phyloP scores from a whole-genome alignment of 1,140 invertebrate genomes.

The Centruroides sculpturatus region DNA sequence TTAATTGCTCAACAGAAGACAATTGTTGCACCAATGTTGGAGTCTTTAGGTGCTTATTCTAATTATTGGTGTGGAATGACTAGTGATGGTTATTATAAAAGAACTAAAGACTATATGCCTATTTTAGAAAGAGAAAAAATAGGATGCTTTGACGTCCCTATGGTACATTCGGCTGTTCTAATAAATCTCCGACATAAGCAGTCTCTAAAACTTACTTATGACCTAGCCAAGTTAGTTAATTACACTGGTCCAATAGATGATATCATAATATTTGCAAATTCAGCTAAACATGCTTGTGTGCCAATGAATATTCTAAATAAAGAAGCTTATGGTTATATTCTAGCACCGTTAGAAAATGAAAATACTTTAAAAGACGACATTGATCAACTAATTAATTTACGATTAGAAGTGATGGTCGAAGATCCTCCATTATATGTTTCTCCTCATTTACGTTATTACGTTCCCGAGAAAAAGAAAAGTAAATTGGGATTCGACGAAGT shows the following conservation, averaged over 20 bases:
- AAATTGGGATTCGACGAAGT: slow-evolving; percentile 48
- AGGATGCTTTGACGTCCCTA: slow-evolving; percentile 72
- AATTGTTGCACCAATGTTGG: slow-evolving; percentile 62
- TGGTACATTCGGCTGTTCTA: slow-evolving; percentile 80
- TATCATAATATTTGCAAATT: slow-evolving; percentile 83
- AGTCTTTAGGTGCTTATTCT: slow-evolving; percentile 73
- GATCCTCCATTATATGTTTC: slow-evolving; percentile 15
- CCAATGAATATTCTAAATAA: slow-evolving; percentile 65
- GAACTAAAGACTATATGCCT: slow-evolving; percentile 71
- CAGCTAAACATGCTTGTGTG: slow-evolving; percentile 52
- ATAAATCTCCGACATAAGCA: slow-evolving; percentile 50
- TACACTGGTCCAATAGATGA: slow-evolving; percentile 66
- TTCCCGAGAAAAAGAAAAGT: not conserved
- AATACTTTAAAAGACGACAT: slow-evolving; percentile 47
- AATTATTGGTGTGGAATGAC: slow-evolving; percentile 95
- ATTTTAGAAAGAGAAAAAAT: slow-evolving; percentile 54
- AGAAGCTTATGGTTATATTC: slow-evolving; percentile 62
- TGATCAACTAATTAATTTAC: slow-evolving; percentile 60
- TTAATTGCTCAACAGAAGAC: slow-evolving; percentile 41
- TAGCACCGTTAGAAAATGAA: slow-evolving; percentile 57
- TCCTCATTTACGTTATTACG: slow-evolving; percentile 6
- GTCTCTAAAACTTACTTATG: slow-evolving; percentile 60
- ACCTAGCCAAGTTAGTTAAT: slow-evolving; percentile 41
- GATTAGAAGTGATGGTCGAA: slow-evolving; percentile 49
- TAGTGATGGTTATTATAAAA: slow-evolving; percentile 68